These are phyloP conservation scores for Rallus limicola DNA, from an alignment of 2,113 vertebrate species.

Conservation along the genomic window DNA sequence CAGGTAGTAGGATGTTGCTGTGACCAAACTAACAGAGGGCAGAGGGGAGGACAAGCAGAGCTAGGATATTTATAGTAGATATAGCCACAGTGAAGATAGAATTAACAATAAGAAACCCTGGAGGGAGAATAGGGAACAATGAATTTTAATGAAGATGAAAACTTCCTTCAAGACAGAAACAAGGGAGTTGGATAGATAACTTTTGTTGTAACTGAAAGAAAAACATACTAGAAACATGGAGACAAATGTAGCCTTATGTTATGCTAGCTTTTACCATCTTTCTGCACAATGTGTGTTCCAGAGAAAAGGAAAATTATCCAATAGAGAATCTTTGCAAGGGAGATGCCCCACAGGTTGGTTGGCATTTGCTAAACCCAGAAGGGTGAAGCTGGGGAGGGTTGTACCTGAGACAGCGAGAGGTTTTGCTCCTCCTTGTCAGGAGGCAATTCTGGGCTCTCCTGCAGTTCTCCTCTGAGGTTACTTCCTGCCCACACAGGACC, in stretches of 20 bases:
- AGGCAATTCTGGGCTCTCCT: background rate
- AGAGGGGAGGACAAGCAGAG: background rate
- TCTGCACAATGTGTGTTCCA: background rate
- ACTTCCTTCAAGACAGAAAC: background rate
- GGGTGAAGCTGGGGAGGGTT: background rate
- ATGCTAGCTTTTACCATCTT: background rate
- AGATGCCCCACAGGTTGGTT: background rate
- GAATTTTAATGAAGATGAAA: slow-evolving; percentile 30
- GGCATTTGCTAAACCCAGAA: background rate
- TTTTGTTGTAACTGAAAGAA: background rate
- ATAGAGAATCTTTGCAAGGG: background rate
- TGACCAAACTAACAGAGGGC: background rate
- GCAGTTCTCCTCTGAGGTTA: background rate
- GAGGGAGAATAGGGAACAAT: background rate
- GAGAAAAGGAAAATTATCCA: background rate
- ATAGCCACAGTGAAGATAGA: background rate
- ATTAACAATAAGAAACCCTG: background rate
- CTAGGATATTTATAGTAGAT: background rate
- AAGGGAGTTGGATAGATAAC: background rate
- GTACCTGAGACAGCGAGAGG: background rate
- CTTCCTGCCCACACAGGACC: background rate
- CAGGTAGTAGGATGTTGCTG: background rate
- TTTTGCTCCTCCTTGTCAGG: background rate
- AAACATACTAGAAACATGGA: background rate
- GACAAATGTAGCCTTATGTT: background rate